phyloP scores from a whole-genome alignment of 2,113 vertebrate genomes.

The Neodon shergylaensis region DNA sequence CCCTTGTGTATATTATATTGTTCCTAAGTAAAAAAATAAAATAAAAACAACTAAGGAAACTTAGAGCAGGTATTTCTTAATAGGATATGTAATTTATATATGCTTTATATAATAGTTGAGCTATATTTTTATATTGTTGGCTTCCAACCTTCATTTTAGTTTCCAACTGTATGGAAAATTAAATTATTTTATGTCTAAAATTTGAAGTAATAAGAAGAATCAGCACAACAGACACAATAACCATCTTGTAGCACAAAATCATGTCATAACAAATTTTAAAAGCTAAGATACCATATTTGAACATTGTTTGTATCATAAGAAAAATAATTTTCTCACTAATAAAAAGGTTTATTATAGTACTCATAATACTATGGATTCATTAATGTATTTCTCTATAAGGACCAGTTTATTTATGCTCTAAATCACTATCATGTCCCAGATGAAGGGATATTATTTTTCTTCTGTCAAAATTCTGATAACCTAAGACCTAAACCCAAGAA shows the following conservation, averaged over 20 bases:
- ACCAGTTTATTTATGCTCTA: background rate
- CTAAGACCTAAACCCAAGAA: background rate
- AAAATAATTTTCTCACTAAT: background rate
- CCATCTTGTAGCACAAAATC: background rate
- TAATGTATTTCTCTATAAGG: background rate
- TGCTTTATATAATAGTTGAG: background rate
- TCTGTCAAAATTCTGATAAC: background rate
- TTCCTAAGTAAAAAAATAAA: background rate
- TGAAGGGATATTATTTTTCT: background rate
- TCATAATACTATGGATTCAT: too few relatives aligned
- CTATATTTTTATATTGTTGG: background rate
- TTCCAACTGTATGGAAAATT: background rate
- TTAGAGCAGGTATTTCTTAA: background rate
- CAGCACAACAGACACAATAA: background rate
- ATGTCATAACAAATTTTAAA: background rate
- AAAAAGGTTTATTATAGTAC: background rate
- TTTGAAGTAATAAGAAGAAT: background rate
- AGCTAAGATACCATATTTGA: background rate
- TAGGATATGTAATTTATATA: background rate
- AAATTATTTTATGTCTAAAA: background rate
- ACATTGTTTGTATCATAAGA: background rate
- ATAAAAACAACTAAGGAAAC: background rate
- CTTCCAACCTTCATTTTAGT: background rate
- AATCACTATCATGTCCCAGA: background rate
- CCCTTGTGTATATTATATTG: background rate